A percentile compares a stretch with the other conserved stretches of the same genome.
phyloP scores from a whole-genome alignment of 1,140 invertebrate genomes.

The Macrotrachela quadricornifera region DNA sequence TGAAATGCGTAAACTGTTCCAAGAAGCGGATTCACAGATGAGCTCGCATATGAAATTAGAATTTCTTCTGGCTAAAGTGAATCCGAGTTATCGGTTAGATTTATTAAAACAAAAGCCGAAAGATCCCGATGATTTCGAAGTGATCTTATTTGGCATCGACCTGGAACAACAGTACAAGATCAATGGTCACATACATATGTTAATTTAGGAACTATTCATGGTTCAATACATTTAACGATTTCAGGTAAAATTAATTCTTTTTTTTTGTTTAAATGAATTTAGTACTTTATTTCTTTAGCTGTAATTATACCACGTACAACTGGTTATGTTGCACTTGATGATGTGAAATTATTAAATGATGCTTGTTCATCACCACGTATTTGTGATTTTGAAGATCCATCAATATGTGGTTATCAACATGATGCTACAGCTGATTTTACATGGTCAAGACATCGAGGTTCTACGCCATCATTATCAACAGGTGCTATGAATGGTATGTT shows the following conservation, averaged over 20 bases:
- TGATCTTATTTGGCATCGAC: not conserved
- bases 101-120: too few species aligned
- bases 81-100: too few species aligned
- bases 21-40: too few species aligned
- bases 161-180: not conserved
- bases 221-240: not conserved
- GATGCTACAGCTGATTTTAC: constrained; percentile 51
- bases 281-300: too few species aligned
- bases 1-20: too few species aligned
- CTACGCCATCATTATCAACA: constrained; percentile 39
- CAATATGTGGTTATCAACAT: constrained; percentile 49
- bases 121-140: too few species aligned
- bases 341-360: constrained; percentile 2
- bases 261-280: too few species aligned
- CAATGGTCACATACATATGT: too few species aligned
- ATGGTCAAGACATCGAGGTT: constrained; percentile 43
- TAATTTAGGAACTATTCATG: too few species aligned
- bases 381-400: constrained; percentile 47
- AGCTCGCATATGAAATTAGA: too few species aligned
- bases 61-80: too few species aligned
- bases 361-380: constrained; percentile 10
- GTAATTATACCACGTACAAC: not conserved
- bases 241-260: too few species aligned
- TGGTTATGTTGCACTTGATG: constrained; percentile 9
- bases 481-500: constrained; percentile 35